Percentiles rank a stretch among this genome's conserved stretches.
phyloP scores from a whole-genome alignment of 2,888 invertebrate species.

The Ophioninae sp. region DNA sequence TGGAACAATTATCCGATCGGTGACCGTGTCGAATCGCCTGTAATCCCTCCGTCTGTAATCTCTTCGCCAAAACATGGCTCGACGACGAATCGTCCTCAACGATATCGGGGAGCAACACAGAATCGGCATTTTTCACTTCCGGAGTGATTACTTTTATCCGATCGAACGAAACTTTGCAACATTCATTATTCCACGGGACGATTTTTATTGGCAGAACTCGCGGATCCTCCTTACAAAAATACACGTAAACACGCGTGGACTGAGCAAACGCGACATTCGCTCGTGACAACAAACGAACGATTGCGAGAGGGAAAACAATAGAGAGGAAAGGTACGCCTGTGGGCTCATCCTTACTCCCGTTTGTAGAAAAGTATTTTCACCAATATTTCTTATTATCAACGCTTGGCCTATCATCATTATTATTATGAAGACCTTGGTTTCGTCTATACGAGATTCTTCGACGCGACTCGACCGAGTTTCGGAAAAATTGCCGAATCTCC shows the following conservation, averaged over 20 bases:
- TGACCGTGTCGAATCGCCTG: slow-evolving; percentile 13
- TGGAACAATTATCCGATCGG: slow-evolving; percentile 51
- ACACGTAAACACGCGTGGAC: background rate
- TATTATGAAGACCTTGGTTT: background rate
- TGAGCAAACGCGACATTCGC: slow-evolving; percentile 2
- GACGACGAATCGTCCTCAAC: slow-evolving; percentile 29
- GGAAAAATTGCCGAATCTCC: background rate
- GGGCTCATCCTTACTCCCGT: slow-evolving; percentile 1
- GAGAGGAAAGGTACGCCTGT: slow-evolving; percentile 8
- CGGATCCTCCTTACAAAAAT: background rate
- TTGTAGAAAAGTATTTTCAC: background rate
- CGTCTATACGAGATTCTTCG: background rate
- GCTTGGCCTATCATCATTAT: slow-evolving; percentile 1
- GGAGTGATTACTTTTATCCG: no score
- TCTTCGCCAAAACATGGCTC: slow-evolving; percentile 56
- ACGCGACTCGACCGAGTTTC: background rate
- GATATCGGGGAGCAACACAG: slow-evolving; percentile 13
- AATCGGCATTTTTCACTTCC: background rate
- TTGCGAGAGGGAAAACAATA: slow-evolving; percentile 23
- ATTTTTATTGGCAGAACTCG: background rate
- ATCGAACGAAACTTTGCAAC: background rate
- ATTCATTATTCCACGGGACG: background rate
- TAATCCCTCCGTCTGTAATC: slow-evolving; percentile 30
- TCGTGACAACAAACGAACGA: slow-evolving; percentile 31
- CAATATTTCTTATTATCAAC: slow-evolving; percentile 25